A percentile compares a stretch with the other conserved stretches of the same genome.
Evolutionary conservation across 2,888 invertebrate genomes (phyloP).

Genomic region (Meghimatium bilineatum): DNA sequence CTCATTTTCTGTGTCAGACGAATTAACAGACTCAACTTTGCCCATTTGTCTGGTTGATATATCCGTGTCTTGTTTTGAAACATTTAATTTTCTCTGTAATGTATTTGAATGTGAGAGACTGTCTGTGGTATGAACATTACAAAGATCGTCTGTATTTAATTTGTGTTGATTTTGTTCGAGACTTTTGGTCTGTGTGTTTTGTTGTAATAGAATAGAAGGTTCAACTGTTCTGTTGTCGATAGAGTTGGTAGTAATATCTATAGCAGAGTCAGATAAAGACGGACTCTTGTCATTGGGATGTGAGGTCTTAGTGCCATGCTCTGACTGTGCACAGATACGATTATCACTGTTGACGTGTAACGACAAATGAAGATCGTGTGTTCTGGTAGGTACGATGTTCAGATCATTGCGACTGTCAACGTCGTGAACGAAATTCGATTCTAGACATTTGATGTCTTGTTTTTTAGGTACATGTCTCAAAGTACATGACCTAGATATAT

Average conservation of each 20-base stretch:
- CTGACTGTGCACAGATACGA: background rate
- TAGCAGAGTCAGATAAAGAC: too few relatives aligned
- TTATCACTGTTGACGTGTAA: background rate
- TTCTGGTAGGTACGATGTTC: background rate
- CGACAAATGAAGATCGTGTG: background rate
- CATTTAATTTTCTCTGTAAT: background rate
- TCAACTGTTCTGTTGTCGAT: too few relatives aligned
- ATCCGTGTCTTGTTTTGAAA: background rate
- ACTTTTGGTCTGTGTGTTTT: too few relatives aligned
- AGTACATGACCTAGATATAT: background rate
- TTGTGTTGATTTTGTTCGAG: too few relatives aligned
- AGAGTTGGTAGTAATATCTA: too few relatives aligned
- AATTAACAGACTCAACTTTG: background rate
- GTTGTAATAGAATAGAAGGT: too few relatives aligned
- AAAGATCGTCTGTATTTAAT: too few relatives aligned
- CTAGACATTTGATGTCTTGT: background rate
- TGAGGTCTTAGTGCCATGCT: background rate
- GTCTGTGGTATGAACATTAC: too few relatives aligned
- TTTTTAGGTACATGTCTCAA: background rate
- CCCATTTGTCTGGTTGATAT: background rate
- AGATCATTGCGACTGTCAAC: background rate
- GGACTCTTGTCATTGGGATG: background rate
- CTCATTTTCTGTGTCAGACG: background rate
- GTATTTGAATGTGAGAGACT: background rate
- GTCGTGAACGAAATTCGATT: background rate